These are phyloP conservation scores for Heliothis subflexa DNA, from an alignment of 1,140 invertebrate genomes.

Conservation along the genomic window DNA sequence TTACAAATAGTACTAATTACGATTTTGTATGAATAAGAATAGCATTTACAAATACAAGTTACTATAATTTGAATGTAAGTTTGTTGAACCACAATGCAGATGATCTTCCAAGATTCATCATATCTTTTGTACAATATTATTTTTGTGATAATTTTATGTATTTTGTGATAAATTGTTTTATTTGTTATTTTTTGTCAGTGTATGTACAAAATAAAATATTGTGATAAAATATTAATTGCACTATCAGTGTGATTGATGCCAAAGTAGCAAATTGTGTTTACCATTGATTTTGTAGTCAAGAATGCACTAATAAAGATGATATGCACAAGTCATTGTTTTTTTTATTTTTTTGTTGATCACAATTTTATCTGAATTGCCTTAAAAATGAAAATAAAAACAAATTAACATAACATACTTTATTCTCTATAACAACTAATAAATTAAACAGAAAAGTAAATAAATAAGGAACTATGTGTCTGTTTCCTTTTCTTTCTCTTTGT, in stretches of 20 bases:
- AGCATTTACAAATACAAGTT: slow-evolving; percentile 4
- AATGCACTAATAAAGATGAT: slow-evolving; percentile 67
- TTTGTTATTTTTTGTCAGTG: neutral
- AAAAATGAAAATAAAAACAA: slow-evolving; percentile 18
- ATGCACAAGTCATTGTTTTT: slow-evolving; percentile 56
- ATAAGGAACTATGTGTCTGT: slow-evolving; percentile 55
- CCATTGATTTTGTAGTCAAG: slow-evolving; percentile 51
- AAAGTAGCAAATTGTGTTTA: slow-evolving; percentile 54
- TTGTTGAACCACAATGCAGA: no score
- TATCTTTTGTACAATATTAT: slow-evolving; percentile 22
- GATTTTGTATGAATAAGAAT: neutral
- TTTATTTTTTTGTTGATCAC: slow-evolving; percentile 41
- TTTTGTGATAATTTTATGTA: slow-evolving; percentile 34
- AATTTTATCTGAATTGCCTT: neutral
- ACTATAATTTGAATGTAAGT: neutral
- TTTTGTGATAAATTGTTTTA: slow-evolving; percentile 45
- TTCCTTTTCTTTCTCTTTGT: neutral
- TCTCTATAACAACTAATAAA: slow-evolving; percentile 49
- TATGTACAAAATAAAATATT: slow-evolving; percentile 34
- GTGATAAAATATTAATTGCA: slow-evolving; percentile 36
- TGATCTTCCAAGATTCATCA: neutral
- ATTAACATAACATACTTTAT: slow-evolving; percentile 49
- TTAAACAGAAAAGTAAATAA: slow-evolving; percentile 47
- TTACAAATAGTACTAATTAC: slow-evolving; percentile 1
- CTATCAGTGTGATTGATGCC: slow-evolving; percentile 50